phyloP scores from a whole-genome alignment of 2,797 vertebrate genomes.

The Anabacerthia variegaticeps region DNA sequence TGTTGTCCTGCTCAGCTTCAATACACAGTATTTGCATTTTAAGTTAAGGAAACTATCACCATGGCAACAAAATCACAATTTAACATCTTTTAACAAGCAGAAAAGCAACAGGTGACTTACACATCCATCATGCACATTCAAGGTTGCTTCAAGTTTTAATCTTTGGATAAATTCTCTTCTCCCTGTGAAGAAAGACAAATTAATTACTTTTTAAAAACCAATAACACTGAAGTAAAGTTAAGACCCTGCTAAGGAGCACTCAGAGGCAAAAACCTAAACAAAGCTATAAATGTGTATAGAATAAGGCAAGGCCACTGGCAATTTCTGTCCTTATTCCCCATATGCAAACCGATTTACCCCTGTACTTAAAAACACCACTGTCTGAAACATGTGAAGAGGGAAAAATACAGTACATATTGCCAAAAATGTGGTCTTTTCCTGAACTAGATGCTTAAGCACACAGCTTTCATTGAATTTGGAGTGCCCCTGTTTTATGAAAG shows the following conservation, averaged over 20 bases:
- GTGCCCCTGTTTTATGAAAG: not conserved
- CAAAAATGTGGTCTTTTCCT: not conserved
- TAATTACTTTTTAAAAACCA: not conserved
- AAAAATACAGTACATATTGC: not conserved
- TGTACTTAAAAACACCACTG: not conserved
- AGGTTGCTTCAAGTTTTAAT: conserved; percentile 95
- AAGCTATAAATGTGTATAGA: not conserved
- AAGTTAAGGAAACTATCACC: not conserved
- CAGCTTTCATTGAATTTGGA: not conserved
- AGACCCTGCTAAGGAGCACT: not conserved
- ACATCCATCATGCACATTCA: conserved; percentile 97
- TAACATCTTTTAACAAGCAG: not conserved
- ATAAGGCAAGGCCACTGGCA: not conserved
- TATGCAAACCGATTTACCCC: not conserved
- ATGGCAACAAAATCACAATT: not conserved
- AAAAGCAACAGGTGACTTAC: conserved; percentile 82
- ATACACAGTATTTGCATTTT: not conserved
- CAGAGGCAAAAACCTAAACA: not conserved
- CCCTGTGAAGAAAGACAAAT: conserved; percentile 79
- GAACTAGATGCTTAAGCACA: not conserved
- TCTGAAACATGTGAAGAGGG: not conserved
- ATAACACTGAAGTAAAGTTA: not conserved
- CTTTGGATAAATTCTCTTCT: conserved; percentile 99
- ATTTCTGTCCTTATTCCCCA: not conserved
- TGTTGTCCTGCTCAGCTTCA: not conserved